Evolutionary conservation across 2,113 vertebrate genomes (phyloP).

Genomic region (Menidia beryllina): DNA sequence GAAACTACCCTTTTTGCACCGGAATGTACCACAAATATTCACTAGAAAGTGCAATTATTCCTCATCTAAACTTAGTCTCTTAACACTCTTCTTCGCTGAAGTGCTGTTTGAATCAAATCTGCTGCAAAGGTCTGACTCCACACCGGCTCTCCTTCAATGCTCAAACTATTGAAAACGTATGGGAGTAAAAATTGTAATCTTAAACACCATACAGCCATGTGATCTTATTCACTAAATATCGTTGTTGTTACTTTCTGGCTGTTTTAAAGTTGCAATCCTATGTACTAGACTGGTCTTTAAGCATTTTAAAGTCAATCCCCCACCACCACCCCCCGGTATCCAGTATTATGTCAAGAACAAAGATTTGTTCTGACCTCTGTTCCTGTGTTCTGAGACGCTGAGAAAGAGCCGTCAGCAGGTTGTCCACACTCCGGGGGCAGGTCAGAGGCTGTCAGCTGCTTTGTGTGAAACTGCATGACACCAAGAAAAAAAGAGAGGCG

Average conservation of each 20-base stretch:
- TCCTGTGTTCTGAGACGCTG: neutral
- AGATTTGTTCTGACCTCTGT: neutral
- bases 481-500: slow-evolving; percentile 3
- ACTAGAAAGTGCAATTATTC: neutral
- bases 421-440: slow-evolving; percentile 7
- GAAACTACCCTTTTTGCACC: neutral
- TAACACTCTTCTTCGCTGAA: too few relatives aligned
- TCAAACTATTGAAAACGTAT: too few relatives aligned
- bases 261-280: too few relatives aligned
- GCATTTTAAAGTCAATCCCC: too few relatives aligned
- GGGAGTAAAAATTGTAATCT: too few relatives aligned
- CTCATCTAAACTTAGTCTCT: neutral
- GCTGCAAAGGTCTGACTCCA: neutral
- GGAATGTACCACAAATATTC: neutral
- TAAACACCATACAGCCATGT: too few relatives aligned
- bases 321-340: too few relatives aligned
- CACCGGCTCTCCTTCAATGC: neutral
- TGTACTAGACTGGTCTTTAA: too few relatives aligned
- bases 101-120: neutral
- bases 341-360: neutral
- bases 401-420: slow-evolving; percentile 14
- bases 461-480: slow-evolving; percentile 23
- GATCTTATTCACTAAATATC: too few relatives aligned
- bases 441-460: slow-evolving; percentile 28
- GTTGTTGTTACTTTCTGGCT: too few relatives aligned